Conservation (phyloP, 2,888 invertebrate genomes). For the Xestia xanthographa region DNA sequence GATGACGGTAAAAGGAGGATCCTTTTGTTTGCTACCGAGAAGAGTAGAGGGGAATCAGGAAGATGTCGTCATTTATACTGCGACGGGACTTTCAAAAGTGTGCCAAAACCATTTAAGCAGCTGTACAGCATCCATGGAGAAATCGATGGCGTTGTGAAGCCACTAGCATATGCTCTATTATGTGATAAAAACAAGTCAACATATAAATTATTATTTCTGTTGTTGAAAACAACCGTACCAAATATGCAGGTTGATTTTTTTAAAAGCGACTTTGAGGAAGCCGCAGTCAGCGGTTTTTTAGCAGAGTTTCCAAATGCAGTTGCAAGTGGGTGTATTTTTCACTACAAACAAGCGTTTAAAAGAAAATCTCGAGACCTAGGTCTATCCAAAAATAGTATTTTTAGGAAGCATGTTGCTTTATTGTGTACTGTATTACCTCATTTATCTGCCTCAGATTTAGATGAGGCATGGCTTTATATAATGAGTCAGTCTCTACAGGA, state of each 20-base stretch:
- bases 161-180: conserved; percentile 11
- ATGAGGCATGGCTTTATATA: conserved; percentile 39
- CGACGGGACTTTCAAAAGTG: conserved; percentile 34
- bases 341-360: conserved; percentile 32
- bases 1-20: conserved; percentile 28
- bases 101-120: conserved; percentile 29
- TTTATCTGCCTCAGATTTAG: conserved; percentile 35
- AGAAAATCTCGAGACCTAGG: conserved; percentile 22
- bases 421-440: conserved; percentile 40
- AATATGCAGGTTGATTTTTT: conserved; percentile 23
- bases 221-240: conserved; percentile 28
- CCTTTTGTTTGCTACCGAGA: conserved; percentile 23
- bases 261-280: conserved; percentile 23
- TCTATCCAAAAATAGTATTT: conserved; percentile 30
- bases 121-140: conserved; percentile 31
- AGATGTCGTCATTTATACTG: conserved; percentile 30
- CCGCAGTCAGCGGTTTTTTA: conserved; percentile 17
- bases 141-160: conserved; percentile 21
- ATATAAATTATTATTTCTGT: conserved; percentile 20
- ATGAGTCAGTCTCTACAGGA: conserved; percentile 40
- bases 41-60: conserved; percentile 27
- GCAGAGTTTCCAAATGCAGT: conserved; percentile 27
- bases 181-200: conserved; percentile 28
- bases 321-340: conserved; percentile 38
- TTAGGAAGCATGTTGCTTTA: conserved; percentile 41